Base-by-base conservation (phyloP, 2,888 invertebrate genomes). In the Caenorhabditis sp. region DNA sequence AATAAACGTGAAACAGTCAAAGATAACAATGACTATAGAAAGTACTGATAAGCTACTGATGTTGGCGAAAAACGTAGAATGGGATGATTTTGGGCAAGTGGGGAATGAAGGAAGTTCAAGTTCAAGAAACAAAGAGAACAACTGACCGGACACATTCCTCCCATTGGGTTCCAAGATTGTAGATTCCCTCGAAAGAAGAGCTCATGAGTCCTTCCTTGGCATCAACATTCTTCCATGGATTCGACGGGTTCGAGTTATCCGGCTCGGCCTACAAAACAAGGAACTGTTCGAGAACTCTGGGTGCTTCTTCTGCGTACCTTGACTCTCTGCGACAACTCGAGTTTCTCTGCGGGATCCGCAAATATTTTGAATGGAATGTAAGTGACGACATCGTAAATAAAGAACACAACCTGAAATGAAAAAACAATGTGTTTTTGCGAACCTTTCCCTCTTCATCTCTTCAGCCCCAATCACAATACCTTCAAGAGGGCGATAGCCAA, bases 131-230 rank as follows among this genome's bases (percentile, higher is more conserved):
- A 72, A 35, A 13, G 40, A 40, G 13, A 2, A 8, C 40, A 15
- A 80, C 82, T 28, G 18, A 88, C 78, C 87, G 80, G 24, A 92
- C 92, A 13, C 93, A 92, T 22, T 92, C 87, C 24, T 88, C 76
- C 88, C 93, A 92, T 51, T 93, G 88, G 37, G 93, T 92, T 50
- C 92, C 92, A 2, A 93, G 87, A 1, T 93, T 93, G 62, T 87
- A 67, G 78, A 92, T 92, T 71, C 92, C 93, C 13, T 87, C 84
- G 79, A 92, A 92, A 61, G 92, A 90, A 6, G 91, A 88, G 2
- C 90, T 90, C 11, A 92, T 88, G 5, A 92, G 88, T 18, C 84
- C 82, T 26, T 86, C 85, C 37, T 87, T 79, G 1, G 82, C 81
- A 35, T 87, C 81, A 5, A 91, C 85, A 53, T 90, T 88, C 26